Conservation (phyloP, 2,113 vertebrate species). For the Naja naja region DNA sequence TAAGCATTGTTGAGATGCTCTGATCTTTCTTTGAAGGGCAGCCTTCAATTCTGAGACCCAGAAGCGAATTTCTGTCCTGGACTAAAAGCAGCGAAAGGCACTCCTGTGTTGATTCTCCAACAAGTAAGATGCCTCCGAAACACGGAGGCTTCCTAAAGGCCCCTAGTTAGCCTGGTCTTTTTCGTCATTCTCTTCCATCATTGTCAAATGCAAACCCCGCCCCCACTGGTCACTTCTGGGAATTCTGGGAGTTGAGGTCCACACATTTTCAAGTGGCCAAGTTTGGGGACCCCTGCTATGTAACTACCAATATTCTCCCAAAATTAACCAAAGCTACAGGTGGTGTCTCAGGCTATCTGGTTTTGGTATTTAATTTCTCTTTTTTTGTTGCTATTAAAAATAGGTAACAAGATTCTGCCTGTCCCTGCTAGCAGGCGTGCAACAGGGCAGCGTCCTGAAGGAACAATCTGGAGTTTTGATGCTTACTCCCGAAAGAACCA, state of each 20-base stretch:
- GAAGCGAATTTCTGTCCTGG: background rate
- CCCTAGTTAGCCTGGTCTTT: background rate
- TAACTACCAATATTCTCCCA: background rate
- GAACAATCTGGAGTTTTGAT: background rate
- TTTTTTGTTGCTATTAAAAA: background rate
- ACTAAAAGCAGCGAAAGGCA: background rate
- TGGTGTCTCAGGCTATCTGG: background rate
- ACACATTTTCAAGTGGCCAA: background rate
- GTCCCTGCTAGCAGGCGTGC: background rate
- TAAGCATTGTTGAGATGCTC: background rate
- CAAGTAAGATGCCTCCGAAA: background rate
- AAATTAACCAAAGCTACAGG: background rate
- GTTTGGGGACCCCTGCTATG: background rate
- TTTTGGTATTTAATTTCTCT: background rate
- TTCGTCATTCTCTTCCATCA: background rate
- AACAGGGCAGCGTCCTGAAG: background rate
- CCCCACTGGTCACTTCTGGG: background rate
- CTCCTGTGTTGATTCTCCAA: background rate
- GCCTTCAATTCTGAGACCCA: background rate
- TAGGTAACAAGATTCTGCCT: background rate
- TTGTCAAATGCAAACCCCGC: background rate
- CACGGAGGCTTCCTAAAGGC: background rate
- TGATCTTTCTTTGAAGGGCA: background rate
- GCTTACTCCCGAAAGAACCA: background rate
- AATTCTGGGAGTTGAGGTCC: background rate